Percentiles rank a stretch among this genome's conserved stretches.
Conservation (phyloP, 1,140 invertebrate genomes). For the Ostrea edulis region DNA sequence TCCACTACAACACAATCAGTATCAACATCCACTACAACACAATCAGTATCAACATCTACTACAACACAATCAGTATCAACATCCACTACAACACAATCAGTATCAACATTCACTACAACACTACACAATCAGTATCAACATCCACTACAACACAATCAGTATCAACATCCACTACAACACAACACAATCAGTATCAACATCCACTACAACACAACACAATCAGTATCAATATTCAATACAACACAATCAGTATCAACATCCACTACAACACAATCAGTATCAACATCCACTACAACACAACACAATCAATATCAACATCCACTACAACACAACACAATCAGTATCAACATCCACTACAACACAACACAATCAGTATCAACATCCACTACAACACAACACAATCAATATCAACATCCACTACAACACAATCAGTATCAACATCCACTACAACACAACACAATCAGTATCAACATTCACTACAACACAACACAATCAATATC, state of each 20-base stretch:
- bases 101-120: neutral
- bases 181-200: neutral
- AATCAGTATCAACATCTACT: constrained; percentile 82
- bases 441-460: neutral
- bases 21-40: neutral
- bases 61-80: too few relatives aligned
- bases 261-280: constrained; percentile 69
- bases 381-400: constrained; percentile 85
- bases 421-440: neutral
- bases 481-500: constrained; percentile 2
- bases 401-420: too few relatives aligned
- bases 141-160: constrained; percentile 79
- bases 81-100: neutral
- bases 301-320: neutral
- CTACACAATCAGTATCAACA: constrained; percentile 74
- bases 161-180: neutral
- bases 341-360: too few relatives aligned
- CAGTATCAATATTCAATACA: too few relatives aligned
- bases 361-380: too few relatives aligned
- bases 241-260: too few relatives aligned
- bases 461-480: constrained; percentile 76
- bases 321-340: too few relatives aligned
- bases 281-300: neutral
- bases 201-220: neutral
- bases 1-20: neutral